phyloP scores from a whole-genome alignment of 2,888 invertebrate genomes.

The Apamea epomidion region DNA sequence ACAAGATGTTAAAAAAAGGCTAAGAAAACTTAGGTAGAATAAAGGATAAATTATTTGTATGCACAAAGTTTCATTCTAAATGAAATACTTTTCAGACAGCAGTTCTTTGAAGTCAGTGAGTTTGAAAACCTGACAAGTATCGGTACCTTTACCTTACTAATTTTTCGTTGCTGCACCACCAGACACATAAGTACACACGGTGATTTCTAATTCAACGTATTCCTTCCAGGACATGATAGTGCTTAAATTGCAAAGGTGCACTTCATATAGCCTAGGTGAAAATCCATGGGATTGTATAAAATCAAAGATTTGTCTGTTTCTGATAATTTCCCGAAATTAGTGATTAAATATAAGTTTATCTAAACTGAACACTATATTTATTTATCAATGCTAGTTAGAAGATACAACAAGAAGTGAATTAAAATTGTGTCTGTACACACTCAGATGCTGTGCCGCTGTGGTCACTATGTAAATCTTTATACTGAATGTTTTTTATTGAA shows the following conservation, averaged over 20 bases:
- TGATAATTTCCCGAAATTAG: not conserved
- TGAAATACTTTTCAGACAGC: not conserved
- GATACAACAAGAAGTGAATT: not conserved
- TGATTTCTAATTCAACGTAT: not conserved
- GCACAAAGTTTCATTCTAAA: not conserved
- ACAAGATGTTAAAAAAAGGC: too few relatives aligned
- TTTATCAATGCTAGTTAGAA: not conserved
- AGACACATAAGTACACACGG: not conserved
- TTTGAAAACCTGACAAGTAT: not conserved
- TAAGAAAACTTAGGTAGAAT: not conserved
- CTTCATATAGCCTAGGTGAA: not conserved
- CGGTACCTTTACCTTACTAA: not conserved
- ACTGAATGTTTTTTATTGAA: not conserved
- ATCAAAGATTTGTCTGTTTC: not conserved
- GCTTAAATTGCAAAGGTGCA: not conserved
- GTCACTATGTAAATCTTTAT: not conserved
- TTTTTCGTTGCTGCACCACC: not conserved
- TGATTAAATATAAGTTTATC: not conserved
- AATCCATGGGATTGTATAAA: not conserved
- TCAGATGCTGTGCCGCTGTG: not conserved
- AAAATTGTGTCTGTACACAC: not conserved
- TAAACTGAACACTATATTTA: not conserved
- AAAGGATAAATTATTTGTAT: not conserved
- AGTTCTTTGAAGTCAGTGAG: not conserved
- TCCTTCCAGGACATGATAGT: not conserved